Evolutionary conservation across 1,140 invertebrate species (phyloP), one percentile per base, ranked within the genome.

Genomic region (Andricus grossulariae): DNA sequence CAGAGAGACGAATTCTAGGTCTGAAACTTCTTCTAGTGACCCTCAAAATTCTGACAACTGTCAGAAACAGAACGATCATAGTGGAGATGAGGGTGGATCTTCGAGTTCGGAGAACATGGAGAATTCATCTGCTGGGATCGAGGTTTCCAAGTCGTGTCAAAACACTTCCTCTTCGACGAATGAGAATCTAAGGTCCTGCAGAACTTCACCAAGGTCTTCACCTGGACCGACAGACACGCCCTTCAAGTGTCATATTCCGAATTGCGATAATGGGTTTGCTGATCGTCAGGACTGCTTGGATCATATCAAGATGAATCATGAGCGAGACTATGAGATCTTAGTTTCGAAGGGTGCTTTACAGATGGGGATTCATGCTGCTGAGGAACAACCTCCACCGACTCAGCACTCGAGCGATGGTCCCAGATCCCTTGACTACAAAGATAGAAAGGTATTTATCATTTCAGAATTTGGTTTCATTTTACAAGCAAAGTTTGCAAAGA

Each of bases 161-260:
- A 81, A 76, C n/a, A 71, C 39, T 71, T 52, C 57, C 74, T 77
- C 7, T 74, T 80, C 82, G 0, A 66, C 76, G 2, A 81, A 75
- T 32, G 80, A 80, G 4, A 80, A 79, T 57, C 71, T 80, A 72
- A 50, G 76, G 71, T 82, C 80, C 19, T 76, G 75, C 16, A 71
- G 60, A 7, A 74, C 71, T 13, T 83, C 76, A 45, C 80, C 78
- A 39, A 87, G 73, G 50, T 84, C 75, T 50, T 85, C 80, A 11
- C 82, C 82, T 21, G 82, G 77, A 55, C 84, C 76, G 1, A 66
- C 76, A 25, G 96, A 97, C 77, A 91, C 96, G 49, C 96, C 97
- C 0, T 98, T 97, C 92, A 98, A 98, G 88, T 99, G 97, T 86
- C 97, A 98, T 89, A 91, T 98, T 0, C 60, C 60, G 2, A 66